phyloP scores from a whole-genome alignment of 1,140 invertebrate genomes.

The Apis dorsata region DNA sequence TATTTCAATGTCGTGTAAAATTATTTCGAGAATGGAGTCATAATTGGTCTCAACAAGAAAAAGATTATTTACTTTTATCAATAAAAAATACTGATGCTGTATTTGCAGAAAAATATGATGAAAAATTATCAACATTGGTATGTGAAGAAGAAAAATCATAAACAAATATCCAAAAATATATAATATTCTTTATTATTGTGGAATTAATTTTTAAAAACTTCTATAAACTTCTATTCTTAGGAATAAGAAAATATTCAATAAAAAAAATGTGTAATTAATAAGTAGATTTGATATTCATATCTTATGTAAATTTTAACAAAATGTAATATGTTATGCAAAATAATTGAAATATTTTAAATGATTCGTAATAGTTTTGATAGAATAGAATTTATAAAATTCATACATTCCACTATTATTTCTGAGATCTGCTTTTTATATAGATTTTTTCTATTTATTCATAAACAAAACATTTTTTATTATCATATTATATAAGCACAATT shows the following conservation, averaged over 20 bases:
- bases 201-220: not conserved
- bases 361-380: slow-evolving; percentile 10
- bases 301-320: slow-evolving; percentile 3
- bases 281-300: slow-evolving; percentile 44
- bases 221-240: not conserved
- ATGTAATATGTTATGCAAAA: not conserved
- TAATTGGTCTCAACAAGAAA: slow-evolving; percentile 89
- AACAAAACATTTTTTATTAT: not conserved
- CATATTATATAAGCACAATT: slow-evolving; percentile 12
- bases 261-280: not conserved
- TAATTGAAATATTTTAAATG: not conserved
- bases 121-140: slow-evolving; percentile 77
- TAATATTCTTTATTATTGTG: not conserved
- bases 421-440: not conserved
- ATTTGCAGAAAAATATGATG: slow-evolving; percentile 86
- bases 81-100: slow-evolving; percentile 86
- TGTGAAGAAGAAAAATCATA: slow-evolving; percentile 49
- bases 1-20: slow-evolving; percentile 94
- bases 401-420: slow-evolving; percentile 19
- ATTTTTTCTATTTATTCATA: not conserved
- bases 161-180: slow-evolving; percentile 11
- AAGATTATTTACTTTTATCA: slow-evolving; percentile 84
- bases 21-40: slow-evolving; percentile 92
- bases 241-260: not conserved
- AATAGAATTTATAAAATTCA: not conserved